Base-by-base conservation (phyloP, 2,888 invertebrate species). In the Tuberolachnus salignus region DNA sequence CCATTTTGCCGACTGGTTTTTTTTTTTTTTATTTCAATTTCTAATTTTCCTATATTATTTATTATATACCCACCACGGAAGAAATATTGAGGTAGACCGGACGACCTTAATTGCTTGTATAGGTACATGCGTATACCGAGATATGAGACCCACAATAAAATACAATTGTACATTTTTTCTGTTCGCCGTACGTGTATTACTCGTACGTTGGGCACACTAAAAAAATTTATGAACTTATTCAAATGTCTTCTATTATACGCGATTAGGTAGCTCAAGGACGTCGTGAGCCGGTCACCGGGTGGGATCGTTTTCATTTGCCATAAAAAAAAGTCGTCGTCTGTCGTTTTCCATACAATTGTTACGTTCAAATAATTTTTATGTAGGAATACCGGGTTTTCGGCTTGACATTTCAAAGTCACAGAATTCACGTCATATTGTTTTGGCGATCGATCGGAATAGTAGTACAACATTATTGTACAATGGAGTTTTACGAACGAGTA, bases 211-310 rank as follows among this genome's bases (percentile, higher is more conserved):
- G 14, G 46, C 66, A 14, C 21, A 3, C 21, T 46, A 16, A 49
- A 66, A 46, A 49, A 23, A n/a, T n/a, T n/a, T 66, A 66, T 49
- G 46, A 6, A 23, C 11, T 16, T 66, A 49, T 63, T 42, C n/a
- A 44, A 55, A 34, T 55, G 55, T n/a, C 55, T 55, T 1, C 14
- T 26, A 59, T 46, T 46, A 46, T 46, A 55, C 11, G 55, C 21
- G 10, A 66, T 46, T 66, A 23, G 46, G 21, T 16, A 66, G 16
- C 11, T 49, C 66, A 49, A 66, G 66, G 66, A 23, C 11, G 23
- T 0, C 46, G 10, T 16, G 16, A 44, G 14, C 23, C 16, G 23
- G 10, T 4, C 9, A 66, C 46, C 16, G 46, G 16, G 16, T 21
- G 10, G n/a, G 44, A 46, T 64, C 14, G 14, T 64, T 44, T 64